A percentile compares a stretch with the other conserved stretches of the same genome.
phyloP scores from a whole-genome alignment of 2,888 invertebrate species.

The Coremacera marginata region DNA sequence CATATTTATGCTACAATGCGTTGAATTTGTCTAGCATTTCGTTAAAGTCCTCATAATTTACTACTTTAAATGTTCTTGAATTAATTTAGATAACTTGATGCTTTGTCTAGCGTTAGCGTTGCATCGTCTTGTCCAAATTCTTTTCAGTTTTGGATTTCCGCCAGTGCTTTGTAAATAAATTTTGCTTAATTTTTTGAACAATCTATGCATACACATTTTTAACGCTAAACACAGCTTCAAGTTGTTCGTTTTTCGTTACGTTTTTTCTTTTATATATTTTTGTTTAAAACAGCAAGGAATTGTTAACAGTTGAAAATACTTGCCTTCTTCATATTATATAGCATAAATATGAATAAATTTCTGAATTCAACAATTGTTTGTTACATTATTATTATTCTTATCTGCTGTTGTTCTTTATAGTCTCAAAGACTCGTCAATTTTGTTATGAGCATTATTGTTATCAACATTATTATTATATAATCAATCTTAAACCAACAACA shows the following conservation, averaged over 20 bases:
- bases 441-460: constrained; percentile 51
- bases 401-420: constrained; percentile 15
- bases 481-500: constrained; percentile 5
- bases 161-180: not conserved
- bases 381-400: not conserved
- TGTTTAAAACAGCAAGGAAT: constrained; percentile 24
- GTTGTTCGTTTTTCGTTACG: not conserved
- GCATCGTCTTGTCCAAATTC: not conserved
- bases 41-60: not conserved
- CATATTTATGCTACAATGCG: too few relatives aligned
- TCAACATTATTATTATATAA: constrained; percentile 42
- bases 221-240: not conserved
- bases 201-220: not conserved
- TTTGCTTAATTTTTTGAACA: not conserved
- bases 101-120: not conserved
- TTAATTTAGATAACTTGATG: not conserved
- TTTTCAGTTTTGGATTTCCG: not conserved
- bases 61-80: too few relatives aligned
- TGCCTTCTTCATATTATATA: not conserved
- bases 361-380: not conserved
- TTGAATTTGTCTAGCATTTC: not conserved
- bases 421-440: constrained; percentile 51
- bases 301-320: constrained; percentile 25
- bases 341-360: not conserved
- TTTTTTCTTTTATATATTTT: not conserved